Evolutionary conservation across 2,797 vertebrate species (phyloP).

Genomic region (Tokudaia muenninki): DNA sequence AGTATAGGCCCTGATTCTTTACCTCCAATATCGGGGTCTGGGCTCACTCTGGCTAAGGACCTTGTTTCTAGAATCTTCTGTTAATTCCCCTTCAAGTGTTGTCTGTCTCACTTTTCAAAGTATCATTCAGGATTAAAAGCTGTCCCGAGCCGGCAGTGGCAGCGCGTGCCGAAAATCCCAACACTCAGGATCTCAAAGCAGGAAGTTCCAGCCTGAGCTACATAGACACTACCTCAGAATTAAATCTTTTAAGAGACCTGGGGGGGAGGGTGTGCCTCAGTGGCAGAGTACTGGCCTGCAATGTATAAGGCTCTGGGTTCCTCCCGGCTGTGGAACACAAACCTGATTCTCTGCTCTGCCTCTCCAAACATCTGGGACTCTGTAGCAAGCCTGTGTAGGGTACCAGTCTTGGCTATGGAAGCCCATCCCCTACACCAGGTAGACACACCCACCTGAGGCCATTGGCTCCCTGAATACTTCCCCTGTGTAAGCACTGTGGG

Average conservation of each 20-base stretch:
- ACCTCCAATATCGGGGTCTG: background rate
- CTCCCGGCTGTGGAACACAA: no score
- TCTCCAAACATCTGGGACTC: background rate
- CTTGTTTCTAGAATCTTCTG: conserved; percentile 22
- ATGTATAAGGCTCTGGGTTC: background rate
- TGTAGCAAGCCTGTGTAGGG: background rate
- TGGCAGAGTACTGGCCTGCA: background rate
- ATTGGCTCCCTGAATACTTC: background rate
- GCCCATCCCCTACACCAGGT: background rate
- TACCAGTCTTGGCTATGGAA: background rate
- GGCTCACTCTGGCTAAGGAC: background rate
- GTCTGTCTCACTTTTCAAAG: background rate
- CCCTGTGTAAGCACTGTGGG: background rate
- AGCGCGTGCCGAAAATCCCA: background rate
- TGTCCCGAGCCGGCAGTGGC: background rate
- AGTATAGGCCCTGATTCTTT: background rate
- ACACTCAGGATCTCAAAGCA: background rate
- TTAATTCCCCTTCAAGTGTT: background rate
- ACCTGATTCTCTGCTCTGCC: background rate
- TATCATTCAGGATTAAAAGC: background rate
- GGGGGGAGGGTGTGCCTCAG: background rate
- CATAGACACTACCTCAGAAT: background rate
- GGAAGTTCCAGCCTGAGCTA: background rate
- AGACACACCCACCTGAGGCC: background rate
- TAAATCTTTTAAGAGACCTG: background rate